Conservation (phyloP, 2,888 invertebrate species). For the Bruchidius siliquastri region DNA sequence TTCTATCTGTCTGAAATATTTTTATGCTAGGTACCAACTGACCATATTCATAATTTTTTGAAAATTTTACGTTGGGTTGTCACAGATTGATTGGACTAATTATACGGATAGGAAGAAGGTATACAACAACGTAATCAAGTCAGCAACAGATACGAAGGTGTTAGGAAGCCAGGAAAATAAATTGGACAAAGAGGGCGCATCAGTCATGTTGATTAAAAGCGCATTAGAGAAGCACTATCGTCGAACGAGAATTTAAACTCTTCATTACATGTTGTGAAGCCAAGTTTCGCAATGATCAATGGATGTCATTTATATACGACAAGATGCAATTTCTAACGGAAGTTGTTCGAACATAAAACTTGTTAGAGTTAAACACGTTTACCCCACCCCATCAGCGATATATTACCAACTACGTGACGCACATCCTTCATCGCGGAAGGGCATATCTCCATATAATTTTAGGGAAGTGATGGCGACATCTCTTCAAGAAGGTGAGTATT, state of each 20-base stretch:
- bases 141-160: too few species aligned
- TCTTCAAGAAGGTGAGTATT: background rate
- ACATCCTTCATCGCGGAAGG: background rate
- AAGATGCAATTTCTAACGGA: background rate
- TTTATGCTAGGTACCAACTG: too few species aligned
- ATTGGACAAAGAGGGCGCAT: background rate
- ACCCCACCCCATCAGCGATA: background rate
- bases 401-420: background rate
- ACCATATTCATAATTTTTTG: too few species aligned
- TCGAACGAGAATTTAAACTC: background rate
- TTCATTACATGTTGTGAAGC: background rate
- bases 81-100: too few species aligned
- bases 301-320: background rate
- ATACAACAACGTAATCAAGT: too few species aligned
- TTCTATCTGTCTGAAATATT: too few species aligned
- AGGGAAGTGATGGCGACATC: background rate
- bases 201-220: background rate
- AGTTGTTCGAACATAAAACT: background rate
- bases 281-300: background rate
- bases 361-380: background rate
- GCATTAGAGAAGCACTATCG: background rate
- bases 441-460: background rate
- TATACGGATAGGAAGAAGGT: too few species aligned
- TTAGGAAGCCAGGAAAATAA: too few species aligned
- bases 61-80: too few species aligned